Evolutionary conservation across 1,140 invertebrate genomes (phyloP), one percentile per base, ranked within the genome.

Genomic region (Portunus trituberculatus): DNA sequence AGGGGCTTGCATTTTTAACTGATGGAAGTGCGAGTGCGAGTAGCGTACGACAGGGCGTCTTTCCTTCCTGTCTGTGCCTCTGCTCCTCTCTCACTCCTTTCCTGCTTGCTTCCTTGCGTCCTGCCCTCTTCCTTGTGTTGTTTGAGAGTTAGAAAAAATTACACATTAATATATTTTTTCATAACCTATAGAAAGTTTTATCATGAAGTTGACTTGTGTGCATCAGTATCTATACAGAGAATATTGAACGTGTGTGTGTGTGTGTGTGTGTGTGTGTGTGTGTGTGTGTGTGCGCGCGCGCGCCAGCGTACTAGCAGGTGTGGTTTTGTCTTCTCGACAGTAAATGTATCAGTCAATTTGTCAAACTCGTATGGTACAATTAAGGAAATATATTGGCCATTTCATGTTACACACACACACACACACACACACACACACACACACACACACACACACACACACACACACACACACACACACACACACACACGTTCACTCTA

Each of bases 221-320:
- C 16, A 59, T 59, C 16, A 59, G 1, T 59, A 20, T n/a, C n/a
- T 1, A 20, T 12, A n/a, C 6, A 20, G 67, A 20, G 67, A 1
- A 20, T 76, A 25, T 76, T 76, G 6, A 20, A 20, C n/a, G 67
- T 76, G 67, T 76, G 67, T 76, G 67, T 76, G 67, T 76, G 67
- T 76, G 67, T 76, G 67, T 76, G 67, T 76, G 67, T 76, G 67
- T 76, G 67, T 76, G 67, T 76, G 67, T 76, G 67, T 76, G 67
- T 76, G 67, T 76, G 67, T 76, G 67, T 76, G 67, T 76, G 67
- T 76, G 67, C n/a, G 16, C 6, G 67, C n/a, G 67, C n/a, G 67
- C 8, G 67, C n/a, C 10, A n/a, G 67, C n/a, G 67, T 76, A 25
- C 67, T 7, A 0, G 67, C 67, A n/a, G 20, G 67, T 8, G 67